Evolutionary conservation across 2,888 invertebrate species (phyloP).

Genomic region (Dioctria linearis): DNA sequence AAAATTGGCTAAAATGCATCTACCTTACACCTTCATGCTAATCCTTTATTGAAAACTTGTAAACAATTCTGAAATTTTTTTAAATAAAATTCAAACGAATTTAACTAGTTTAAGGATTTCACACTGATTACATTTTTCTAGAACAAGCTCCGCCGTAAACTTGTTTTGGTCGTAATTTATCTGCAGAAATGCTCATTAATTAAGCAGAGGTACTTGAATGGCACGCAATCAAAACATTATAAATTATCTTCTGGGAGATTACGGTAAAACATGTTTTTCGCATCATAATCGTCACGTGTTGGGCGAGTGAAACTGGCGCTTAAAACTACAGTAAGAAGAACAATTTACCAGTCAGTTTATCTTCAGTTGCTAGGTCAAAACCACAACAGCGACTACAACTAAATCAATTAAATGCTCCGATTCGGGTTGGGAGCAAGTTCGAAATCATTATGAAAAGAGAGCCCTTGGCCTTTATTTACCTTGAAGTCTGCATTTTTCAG

Average conservation of each 20-base stretch:
- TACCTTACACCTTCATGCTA: too few relatives aligned
- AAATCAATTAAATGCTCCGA: conserved; percentile 14
- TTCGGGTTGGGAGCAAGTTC: conserved; percentile 11
- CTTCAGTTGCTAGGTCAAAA: conserved; percentile 14
- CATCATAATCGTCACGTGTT: conserved; percentile 27
- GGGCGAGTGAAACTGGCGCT: neutral
- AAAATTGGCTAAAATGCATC: too few relatives aligned
- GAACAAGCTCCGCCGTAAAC: too few relatives aligned
- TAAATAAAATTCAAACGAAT: too few relatives aligned
- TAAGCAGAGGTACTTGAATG: too few relatives aligned
- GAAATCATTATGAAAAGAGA: neutral
- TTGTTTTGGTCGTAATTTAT: too few relatives aligned
- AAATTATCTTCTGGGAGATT: neutral
- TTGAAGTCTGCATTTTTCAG: conserved; percentile 12
- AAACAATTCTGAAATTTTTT: too few relatives aligned
- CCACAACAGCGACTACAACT: too few relatives aligned
- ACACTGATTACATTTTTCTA: too few relatives aligned
- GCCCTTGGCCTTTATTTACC: conserved; percentile 30
- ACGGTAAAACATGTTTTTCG: neutral
- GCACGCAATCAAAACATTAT: neutral
- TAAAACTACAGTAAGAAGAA: neutral
- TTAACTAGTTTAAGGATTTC: too few relatives aligned
- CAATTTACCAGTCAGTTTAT: neutral
- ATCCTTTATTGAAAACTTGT: too few relatives aligned
- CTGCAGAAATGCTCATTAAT: too few relatives aligned